Conservation (phyloP, 2,797 vertebrate species). For the Eurystomus glaucurus region DNA sequence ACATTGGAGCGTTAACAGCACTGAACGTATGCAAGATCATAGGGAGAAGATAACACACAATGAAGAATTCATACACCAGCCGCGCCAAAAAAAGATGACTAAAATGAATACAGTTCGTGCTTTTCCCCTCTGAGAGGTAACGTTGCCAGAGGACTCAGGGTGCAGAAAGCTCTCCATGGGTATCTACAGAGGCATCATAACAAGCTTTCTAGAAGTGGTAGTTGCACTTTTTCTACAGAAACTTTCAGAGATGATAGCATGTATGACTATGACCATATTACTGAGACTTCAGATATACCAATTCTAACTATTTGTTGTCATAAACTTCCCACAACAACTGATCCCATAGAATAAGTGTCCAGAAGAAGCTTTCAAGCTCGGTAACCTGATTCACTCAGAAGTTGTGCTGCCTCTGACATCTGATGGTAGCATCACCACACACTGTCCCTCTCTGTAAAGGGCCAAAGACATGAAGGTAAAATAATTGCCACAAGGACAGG, state of each 20-base stretch:
- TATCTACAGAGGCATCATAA: not conserved
- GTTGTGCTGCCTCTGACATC: not conserved
- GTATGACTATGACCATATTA: not conserved
- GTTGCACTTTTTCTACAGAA: not conserved
- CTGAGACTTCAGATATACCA: not conserved
- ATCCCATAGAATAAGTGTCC: not conserved
- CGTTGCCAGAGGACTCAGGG: accelerated
- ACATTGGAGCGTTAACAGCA: not conserved
- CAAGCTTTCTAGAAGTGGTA: not conserved
- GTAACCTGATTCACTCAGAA: not conserved
- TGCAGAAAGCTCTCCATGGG: not conserved
- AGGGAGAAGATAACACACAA: not conserved
- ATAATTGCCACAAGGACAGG: not conserved
- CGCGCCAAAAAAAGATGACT: not conserved
- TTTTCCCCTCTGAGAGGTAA: not conserved
- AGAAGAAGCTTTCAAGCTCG: not conserved
- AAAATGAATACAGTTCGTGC: not conserved
- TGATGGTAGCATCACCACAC: not conserved
- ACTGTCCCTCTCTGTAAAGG: not conserved
- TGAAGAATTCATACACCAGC: not conserved
- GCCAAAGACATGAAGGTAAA: accelerated
- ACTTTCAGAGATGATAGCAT: not conserved
- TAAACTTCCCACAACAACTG: not conserved
- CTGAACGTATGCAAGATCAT: not conserved
- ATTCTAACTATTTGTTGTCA: not conserved